phyloP scores from a whole-genome alignment of 1,140 invertebrate genomes.

The Bilobella aurantiaca region DNA sequence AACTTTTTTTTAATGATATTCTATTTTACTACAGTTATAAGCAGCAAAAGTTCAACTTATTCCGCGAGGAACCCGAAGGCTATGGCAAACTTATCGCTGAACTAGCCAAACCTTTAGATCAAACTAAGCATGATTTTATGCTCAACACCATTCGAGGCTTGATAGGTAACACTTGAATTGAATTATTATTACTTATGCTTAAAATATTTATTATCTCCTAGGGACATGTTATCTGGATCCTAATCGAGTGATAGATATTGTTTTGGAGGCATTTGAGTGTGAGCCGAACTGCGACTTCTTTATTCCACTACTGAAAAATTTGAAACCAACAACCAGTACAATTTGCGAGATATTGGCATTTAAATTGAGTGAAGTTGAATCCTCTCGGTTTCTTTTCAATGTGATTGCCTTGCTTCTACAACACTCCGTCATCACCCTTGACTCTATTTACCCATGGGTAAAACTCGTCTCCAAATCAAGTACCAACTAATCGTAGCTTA shows the following conservation, averaged over 20 bases:
- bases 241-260: conserved; percentile 90
- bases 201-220: conserved; percentile 39
- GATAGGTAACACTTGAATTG: conserved; percentile 56
- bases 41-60: conserved; percentile 96
- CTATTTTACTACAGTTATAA: conserved; percentile 68
- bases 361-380: conserved; percentile 55
- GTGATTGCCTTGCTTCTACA: conserved; percentile 82
- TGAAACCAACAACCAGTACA: conserved; percentile 72
- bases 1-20: conserved; percentile 11
- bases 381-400: conserved; percentile 72
- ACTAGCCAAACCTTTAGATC: conserved; percentile 73
- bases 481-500: too few relatives aligned
- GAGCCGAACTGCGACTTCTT: conserved; percentile 60
- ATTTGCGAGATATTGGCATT: conserved; percentile 90
- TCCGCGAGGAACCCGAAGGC: conserved; percentile 97
- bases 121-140: conserved; percentile 38
- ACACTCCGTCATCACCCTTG: conserved; percentile 69
- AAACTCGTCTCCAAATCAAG: conserved; percentile 34
- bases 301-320: conserved; percentile 68
- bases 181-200: conserved; percentile 1
- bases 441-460: conserved; percentile 86
- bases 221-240: conserved; percentile 99
- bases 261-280: conserved; percentile 92
- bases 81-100: conserved; percentile 97
- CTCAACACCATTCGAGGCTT: conserved; percentile 73